Evolutionary conservation across 2,113 vertebrate genomes (phyloP), one percentile per base, ranked within the genome.

Genomic region (Lagopus leucura): DNA sequence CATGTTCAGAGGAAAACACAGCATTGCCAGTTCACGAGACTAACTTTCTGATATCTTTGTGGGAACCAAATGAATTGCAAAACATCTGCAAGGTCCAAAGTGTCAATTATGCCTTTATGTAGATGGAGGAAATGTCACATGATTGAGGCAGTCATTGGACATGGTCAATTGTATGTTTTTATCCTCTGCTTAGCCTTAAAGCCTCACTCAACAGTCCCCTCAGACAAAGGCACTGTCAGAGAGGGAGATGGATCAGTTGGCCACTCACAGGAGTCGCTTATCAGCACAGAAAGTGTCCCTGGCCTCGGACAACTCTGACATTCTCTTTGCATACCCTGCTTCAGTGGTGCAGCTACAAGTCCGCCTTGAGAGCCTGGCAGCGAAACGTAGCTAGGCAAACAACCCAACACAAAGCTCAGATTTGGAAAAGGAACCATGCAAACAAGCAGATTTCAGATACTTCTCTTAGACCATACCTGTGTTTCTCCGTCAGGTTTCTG

Each of bases 61-160:
- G 97, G 97, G 97, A 97, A 97, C 97, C 88, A 90, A 96, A 97
- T 96, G 97, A 97, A 97, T 96, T 96, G 92, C 96, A 95, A 97
- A 97, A 96, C 97, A 97, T 97, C 97, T 97, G 97, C 96, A 97
- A 96, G 91, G 96, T 96, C 96, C 94, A 90, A 92, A 96, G 94
- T 97, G 96, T 97, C 97, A 97, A 94, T 96, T 96, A 97, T 95
- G 97, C 97, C 90, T 97, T 97, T 97, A 97, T 97, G 96, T 96
- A 96, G 9, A 7, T 86, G 93, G 95, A 96, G 95, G 96, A 97
- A 97, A 97, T 90, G 94, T 97, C 97, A 97, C 96, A 97, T 96
- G 97, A 97, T 92, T 96, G 96, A 97, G 95, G 96, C 97, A 96
- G 95, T 97, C 96, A 96, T 96, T 97, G 96, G 97, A 97, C 95